Conservation (phyloP, 1,140 invertebrate genomes). For the Drosophila subpulchrella region DNA sequence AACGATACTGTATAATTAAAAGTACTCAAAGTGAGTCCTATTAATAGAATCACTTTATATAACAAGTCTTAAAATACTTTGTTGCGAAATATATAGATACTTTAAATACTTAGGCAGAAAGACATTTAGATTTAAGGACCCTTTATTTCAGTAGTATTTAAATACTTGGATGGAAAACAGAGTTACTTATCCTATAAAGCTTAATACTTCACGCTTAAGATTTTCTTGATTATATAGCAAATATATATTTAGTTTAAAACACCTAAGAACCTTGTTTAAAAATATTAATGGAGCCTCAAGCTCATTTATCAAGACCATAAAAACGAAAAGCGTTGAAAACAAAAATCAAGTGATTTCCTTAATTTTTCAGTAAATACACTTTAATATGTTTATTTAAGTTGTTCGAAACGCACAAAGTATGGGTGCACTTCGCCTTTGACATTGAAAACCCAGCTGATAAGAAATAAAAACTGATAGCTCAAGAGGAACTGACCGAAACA, state of each 20-base stretch:
- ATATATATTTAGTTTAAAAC: too few relatives aligned
- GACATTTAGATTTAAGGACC: too few relatives aligned
- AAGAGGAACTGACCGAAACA: constrained; percentile 26
- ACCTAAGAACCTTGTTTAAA: not conserved
- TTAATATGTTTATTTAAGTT: constrained; percentile 1
- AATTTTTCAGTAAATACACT: not conserved
- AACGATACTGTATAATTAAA: constrained; percentile 5
- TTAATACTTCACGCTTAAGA: too few relatives aligned
- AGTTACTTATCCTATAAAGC: too few relatives aligned
- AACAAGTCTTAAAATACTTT: not conserved
- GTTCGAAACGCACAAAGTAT: constrained; percentile 2
- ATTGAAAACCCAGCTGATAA: constrained; percentile 30
- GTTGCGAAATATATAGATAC: too few relatives aligned
- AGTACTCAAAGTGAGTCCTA: not conserved
- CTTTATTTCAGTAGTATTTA: too few relatives aligned
- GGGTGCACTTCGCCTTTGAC: constrained; percentile 27
- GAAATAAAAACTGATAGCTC: constrained; percentile 26
- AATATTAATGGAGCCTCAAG: not conserved
- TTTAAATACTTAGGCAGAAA: too few relatives aligned
- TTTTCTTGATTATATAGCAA: not conserved
- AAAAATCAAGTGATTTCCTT: not conserved
- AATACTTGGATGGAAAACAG: not conserved
- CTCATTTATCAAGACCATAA: not conserved
- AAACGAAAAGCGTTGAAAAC: not conserved
- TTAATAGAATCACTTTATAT: not conserved